A percentile compares a stretch with the other conserved stretches of the same genome.
These are phyloP conservation scores for Chascanopsetta lugubris DNA, from an alignment of 2,113 vertebrate species.

Conservation along the genomic window DNA sequence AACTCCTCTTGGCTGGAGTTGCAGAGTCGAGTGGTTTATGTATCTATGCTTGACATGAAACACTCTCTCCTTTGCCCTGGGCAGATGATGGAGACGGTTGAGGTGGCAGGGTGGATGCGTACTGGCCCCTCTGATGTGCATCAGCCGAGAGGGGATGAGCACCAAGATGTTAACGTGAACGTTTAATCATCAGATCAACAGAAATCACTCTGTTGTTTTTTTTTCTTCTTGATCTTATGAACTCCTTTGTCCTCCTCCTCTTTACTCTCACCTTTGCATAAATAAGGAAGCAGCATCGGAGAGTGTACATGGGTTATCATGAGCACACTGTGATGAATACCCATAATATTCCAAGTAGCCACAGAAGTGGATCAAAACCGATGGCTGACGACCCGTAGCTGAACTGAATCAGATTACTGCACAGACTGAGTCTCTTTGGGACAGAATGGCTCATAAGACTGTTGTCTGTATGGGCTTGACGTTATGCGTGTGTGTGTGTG, in stretches of 20 bases:
- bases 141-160: constrained; percentile 37
- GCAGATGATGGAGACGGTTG: constrained; percentile 12
- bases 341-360: background rate
- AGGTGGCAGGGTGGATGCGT: constrained; percentile 24
- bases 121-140: constrained; percentile 33
- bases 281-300: background rate
- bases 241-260: background rate
- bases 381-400: constrained; percentile 8
- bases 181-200: constrained; percentile 47
- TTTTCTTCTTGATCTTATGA: background rate
- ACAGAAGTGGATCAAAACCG: constrained; percentile 7
- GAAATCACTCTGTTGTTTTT: constrained; percentile 10
- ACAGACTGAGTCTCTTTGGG: constrained; percentile 36
- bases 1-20: constrained; percentile 17
- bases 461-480: background rate
- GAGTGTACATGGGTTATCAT: background rate
- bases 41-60: constrained; percentile 16
- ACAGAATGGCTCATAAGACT: constrained; percentile 25
- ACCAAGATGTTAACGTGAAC: constrained; percentile 48
- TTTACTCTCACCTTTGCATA: constrained; percentile 5
- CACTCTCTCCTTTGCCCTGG: background rate
- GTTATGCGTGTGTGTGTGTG: constrained; percentile 2
- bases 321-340: background rate
- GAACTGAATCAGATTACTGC: constrained; percentile 36
- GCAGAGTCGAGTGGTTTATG: constrained; percentile 45